Conservation (phyloP, 2,888 invertebrate genomes). For the Pseudococcus longispinus region DNA sequence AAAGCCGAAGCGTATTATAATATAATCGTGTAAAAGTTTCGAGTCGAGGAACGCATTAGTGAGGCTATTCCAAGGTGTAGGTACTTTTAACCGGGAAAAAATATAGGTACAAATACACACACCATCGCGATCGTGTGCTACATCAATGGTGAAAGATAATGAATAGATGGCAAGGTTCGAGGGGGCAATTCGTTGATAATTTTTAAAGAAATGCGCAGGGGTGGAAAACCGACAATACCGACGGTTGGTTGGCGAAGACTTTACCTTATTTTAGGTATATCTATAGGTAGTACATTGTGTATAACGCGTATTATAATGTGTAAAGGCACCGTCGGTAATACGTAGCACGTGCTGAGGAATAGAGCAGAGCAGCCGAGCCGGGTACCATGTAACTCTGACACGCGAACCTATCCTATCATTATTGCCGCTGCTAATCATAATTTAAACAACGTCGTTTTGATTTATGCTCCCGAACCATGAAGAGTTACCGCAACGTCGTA, state of each 20-base stretch:
- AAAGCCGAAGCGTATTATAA: background rate
- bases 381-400: slow-evolving; percentile 41
- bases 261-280: background rate
- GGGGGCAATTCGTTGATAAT: background rate
- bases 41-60: background rate
- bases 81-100: background rate
- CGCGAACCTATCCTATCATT: slow-evolving; percentile 41
- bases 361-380: slow-evolving; percentile 26
- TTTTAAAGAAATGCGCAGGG: background rate
- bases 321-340: background rate
- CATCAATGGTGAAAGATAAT: background rate
- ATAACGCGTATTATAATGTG: background rate
- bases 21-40: background rate
- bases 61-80: background rate
- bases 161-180: background rate
- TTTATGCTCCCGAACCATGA: slow-evolving; percentile 40
- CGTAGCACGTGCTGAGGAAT: slow-evolving; percentile 28
- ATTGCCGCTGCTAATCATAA: slow-evolving; percentile 46
- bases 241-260: background rate
- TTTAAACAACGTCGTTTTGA: slow-evolving; percentile 45
- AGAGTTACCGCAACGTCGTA: slow-evolving; percentile 15
- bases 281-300: background rate
- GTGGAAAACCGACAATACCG: background rate
- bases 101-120: background rate
- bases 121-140: background rate